These are phyloP conservation scores for Oeneis ivallda DNA, from an alignment of 2,888 invertebrate genomes.

Conservation along the genomic window DNA sequence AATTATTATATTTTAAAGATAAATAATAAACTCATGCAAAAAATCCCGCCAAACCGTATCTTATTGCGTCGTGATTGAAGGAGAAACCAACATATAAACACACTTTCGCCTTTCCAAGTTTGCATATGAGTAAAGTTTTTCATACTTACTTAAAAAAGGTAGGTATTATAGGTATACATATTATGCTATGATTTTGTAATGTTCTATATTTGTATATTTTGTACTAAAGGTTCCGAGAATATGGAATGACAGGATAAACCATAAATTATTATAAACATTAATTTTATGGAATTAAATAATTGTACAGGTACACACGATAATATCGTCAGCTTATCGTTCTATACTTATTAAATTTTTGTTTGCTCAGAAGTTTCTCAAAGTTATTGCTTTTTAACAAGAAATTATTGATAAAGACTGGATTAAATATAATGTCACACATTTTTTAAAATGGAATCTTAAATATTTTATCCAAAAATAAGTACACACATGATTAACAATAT, in stretches of 20 bases:
- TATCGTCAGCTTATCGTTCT: background rate
- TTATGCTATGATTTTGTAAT: no score
- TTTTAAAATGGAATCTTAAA: background rate
- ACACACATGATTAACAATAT: no score
- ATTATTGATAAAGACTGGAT: background rate
- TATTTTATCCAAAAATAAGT: background rate
- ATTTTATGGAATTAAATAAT: background rate
- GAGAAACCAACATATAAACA: no score
- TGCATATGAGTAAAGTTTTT: no score
- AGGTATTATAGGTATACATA: no score
- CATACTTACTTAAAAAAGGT: no score
- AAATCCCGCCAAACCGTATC: no score
- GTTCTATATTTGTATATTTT: no score
- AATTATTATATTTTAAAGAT: no score
- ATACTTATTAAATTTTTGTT: background rate
- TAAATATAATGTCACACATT: background rate
- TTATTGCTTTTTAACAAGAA: background rate
- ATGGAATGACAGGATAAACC: conserved; percentile 1
- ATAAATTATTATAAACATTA: background rate
- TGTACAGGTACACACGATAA: background rate
- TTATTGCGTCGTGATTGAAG: no score
- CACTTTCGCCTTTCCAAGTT: no score
- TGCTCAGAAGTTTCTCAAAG: background rate
- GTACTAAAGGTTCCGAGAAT: background rate
- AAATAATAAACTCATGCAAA: no score